Base-by-base conservation (phyloP, 2,113 vertebrate genomes). In the Blennius ocellaris region DNA sequence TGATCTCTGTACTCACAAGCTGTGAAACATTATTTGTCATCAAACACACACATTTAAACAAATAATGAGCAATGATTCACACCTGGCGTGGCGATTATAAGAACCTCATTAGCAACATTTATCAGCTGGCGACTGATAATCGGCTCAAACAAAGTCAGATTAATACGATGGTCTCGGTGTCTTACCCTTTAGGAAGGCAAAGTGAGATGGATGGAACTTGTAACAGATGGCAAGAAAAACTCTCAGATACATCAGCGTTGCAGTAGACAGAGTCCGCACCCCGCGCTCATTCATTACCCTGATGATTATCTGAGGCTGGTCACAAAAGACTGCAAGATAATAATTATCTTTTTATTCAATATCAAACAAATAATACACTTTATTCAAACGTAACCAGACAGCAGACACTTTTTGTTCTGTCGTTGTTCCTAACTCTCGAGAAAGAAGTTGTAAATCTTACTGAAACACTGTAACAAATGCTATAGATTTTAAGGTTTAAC, bases 321-420 rank as follows among this genome's bases (percentile, higher is more conserved):
- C 5, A 30, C 21, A 30, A 30, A 30, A 30, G 21, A 30, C 21
- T 30, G 21, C 21, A 30, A 30, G 21, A 30, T 30, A 30, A 30
- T 30, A 77, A 41, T 62, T 8, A 5, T 17, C 5, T 37, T 80
- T 86, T 75, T 80, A 82, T 88, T 63, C 36, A 21, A 73, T 10
- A 86, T n/a, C 38, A 82, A 72, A 66, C 21, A 84, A 73, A 82
- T 54, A 76, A 79, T 14, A 86, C 49, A n/a, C 43, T 8, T 59
- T 37, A 43, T 37, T 65, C 36, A 48, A 55, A 81, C 17, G 64
- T 9, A 60, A 59, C 16, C n/a, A 16, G 12, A 69, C 4, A 62
- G 17, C 41, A 40, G 1, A 1, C 39, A 14, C 37, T 45, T 61
- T 49, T n/a, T 16, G 5, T 43, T 69, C 39, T 37, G 14, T 58